These are phyloP conservation scores for Plumapathes pennacea DNA, from an alignment of 92 coral and sea anemone genomes.

Conservation along the genomic window DNA sequence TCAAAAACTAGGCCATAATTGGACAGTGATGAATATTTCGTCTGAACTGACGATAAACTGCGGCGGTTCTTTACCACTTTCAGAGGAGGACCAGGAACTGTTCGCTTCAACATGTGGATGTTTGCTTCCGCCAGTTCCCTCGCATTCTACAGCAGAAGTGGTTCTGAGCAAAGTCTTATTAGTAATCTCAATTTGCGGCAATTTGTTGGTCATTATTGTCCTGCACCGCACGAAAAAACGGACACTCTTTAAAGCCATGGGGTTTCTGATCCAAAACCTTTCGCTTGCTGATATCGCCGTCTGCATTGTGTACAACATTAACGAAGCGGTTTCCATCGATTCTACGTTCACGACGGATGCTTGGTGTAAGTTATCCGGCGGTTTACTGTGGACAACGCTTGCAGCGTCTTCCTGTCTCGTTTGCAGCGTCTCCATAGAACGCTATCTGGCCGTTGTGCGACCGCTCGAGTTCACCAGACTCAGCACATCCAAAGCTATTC, in stretches of 20 bases:
- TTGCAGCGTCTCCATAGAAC: conserved; percentile 81
- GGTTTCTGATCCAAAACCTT: conserved; percentile 64
- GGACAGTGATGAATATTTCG: too few relatives aligned
- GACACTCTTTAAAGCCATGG: conserved; percentile 55
- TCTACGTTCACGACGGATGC: conserved; percentile 43
- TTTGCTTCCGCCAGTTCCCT: conserved; percentile 40
- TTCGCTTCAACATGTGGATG: too few relatives aligned
- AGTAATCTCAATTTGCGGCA: conserved; percentile 61
- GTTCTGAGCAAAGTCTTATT: conserved; percentile 71
- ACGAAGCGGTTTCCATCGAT: conserved; percentile 55
- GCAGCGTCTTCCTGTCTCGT: conserved; percentile 64
- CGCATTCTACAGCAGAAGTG: conserved; percentile 43
- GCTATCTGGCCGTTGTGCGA: conserved; percentile 82
- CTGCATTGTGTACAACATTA: conserved; percentile 71
- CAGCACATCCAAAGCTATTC: conserved; percentile 49
- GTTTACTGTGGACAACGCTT: conserved; percentile 65
- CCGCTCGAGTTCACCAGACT: conserved; percentile 80
- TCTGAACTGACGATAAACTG: too few relatives aligned
- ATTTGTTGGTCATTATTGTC: conserved; percentile 62
- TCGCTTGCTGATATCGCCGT: conserved; percentile 78
- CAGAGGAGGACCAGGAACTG: too few relatives aligned
- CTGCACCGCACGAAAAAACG: conserved; percentile 68
- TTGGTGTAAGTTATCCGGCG: conserved; percentile 65
- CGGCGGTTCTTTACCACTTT: too few relatives aligned
- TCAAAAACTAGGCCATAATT: too few relatives aligned